Evolutionary conservation across 2,113 vertebrate genomes (phyloP), one percentile per base, ranked within the genome.

Genomic region (Lathamus discolor): DNA sequence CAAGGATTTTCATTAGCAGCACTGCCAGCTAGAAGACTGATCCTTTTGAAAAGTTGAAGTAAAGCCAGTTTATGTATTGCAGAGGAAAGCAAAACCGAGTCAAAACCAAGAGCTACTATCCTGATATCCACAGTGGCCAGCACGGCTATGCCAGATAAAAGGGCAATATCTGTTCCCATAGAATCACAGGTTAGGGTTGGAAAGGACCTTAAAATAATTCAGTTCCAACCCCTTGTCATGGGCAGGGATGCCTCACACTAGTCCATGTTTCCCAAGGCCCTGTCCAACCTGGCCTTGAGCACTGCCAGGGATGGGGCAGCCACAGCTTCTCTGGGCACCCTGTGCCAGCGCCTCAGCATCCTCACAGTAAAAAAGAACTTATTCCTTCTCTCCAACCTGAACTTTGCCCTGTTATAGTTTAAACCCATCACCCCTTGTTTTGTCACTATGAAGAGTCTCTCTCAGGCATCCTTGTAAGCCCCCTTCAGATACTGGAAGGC

Each of bases 61-160:
- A 25, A 87, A 68, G 23, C 12, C 64, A 25, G 6, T 64, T 54
- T 28, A 43, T 20, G 5, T 33, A 27, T 37, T 41, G 29, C 29
- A 80, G 17, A 44, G 20, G 37, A 86, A 86, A 70, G 27, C 27
- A 88, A 59, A 72, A 18, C 9, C 13, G 46, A 54, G n/a, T 23
- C 27, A 88, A 64, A 72, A 18, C 9, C 17, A 63, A 54, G n/a
- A 87, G 14, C 19, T 1, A 0, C 37, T 61, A 35, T 24, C 44
- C 25, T 78, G 39, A 35, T 2, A 22, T 3, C 19, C 2, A 0
- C 18, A 35, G 57, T 0, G 2, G 31, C 6, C 70, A 48, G 33
- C 12, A 29, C 1, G 2, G 25, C 51, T 76, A n/a, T 1, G 1
- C 9, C 44, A 69, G 29, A 18, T 14, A 5, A 33, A 63, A 49